Evolutionary conservation across 1,140 invertebrate species (phyloP).

Genomic region (Holcopasites calliopsidis): DNA sequence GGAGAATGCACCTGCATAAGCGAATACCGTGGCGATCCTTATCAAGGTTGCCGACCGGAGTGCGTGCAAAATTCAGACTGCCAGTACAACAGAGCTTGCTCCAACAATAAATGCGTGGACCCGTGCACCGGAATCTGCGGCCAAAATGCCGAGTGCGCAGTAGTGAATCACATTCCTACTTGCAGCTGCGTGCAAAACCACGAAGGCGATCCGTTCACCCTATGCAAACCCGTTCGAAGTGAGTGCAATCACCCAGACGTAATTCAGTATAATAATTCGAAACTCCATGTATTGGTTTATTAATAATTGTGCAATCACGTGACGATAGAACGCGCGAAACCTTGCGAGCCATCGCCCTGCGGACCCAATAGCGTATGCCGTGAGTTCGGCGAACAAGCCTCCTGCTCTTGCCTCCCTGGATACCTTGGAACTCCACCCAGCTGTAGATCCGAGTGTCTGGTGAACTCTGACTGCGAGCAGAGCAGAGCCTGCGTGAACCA

Average conservation of each 20-base stretch:
- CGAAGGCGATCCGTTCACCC: conserved; percentile 85
- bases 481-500: conserved; percentile 86
- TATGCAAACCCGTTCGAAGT: conserved; percentile 75
- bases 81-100: conserved; percentile 83
- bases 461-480: conserved; percentile 89
- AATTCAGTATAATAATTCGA: not conserved
- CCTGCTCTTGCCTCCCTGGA: conserved; percentile 84
- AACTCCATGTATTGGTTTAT: not conserved
- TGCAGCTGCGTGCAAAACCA: conserved; percentile 88
- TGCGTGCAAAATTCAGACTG: conserved; percentile 87
- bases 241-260: conserved; percentile 69
- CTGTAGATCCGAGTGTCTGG: conserved; percentile 88
- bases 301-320: conserved; percentile 68
- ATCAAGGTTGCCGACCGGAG: conserved; percentile 76
- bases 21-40: conserved; percentile 79
- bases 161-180: conserved; percentile 82
- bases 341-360: conserved; percentile 84
- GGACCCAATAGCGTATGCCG: conserved; percentile 88
- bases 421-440: conserved; percentile 86
- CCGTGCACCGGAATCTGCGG: conserved; percentile 87
- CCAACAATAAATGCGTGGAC: conserved; percentile 86
- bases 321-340: conserved; percentile 75
- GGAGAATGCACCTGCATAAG: conserved; percentile 76
- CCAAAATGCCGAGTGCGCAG: conserved; percentile 84
- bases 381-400: conserved; percentile 82